Evolutionary conservation across 2,888 invertebrate species (phyloP).

Genomic region (Catocala fraxini): DNA sequence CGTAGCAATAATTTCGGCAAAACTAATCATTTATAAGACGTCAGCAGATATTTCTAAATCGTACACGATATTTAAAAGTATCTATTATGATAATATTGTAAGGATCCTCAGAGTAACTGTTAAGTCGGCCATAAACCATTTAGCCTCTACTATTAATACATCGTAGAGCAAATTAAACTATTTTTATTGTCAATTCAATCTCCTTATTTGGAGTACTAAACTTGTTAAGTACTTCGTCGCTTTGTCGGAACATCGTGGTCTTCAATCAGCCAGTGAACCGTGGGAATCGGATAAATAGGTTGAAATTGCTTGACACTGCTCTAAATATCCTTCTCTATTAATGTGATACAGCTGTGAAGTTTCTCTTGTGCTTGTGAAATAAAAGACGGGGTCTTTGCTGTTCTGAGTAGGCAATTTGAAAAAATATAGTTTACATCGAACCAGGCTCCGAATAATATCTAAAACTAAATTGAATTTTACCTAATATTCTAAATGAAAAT

Average conservation of each 20-base stretch:
- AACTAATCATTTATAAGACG: too few species aligned
- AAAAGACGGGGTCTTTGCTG: constrained; percentile 2
- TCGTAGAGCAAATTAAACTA: background rate
- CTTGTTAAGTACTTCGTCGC: constrained; percentile 21
- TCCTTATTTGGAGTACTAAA: constrained; percentile 17
- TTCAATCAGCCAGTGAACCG: constrained; percentile 34
- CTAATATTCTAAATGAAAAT: too few species aligned
- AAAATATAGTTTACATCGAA: too few species aligned
- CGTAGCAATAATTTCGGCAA: too few species aligned
- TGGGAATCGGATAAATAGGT: constrained; percentile 49
- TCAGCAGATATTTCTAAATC: too few species aligned
- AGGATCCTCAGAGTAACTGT: too few species aligned
- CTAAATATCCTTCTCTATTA: constrained; percentile 43
- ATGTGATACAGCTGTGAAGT: constrained; percentile 43
- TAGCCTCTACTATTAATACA: background rate
- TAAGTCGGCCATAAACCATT: too few species aligned
- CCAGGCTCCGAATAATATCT: too few species aligned
- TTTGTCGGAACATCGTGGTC: constrained; percentile 17
- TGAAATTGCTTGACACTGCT: constrained; percentile 33
- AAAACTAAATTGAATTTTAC: too few species aligned
- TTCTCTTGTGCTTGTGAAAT: constrained; percentile 12
- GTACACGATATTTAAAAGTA: too few species aligned
- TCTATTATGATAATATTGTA: too few species aligned
- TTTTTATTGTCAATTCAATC: constrained; percentile 16
- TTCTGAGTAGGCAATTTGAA: background rate